These are phyloP conservation scores for Strongylocentrotus purpuratus DNA, from an alignment of 35 echinoderm and acorn worm genomes.

Conservation along the genomic window DNA sequence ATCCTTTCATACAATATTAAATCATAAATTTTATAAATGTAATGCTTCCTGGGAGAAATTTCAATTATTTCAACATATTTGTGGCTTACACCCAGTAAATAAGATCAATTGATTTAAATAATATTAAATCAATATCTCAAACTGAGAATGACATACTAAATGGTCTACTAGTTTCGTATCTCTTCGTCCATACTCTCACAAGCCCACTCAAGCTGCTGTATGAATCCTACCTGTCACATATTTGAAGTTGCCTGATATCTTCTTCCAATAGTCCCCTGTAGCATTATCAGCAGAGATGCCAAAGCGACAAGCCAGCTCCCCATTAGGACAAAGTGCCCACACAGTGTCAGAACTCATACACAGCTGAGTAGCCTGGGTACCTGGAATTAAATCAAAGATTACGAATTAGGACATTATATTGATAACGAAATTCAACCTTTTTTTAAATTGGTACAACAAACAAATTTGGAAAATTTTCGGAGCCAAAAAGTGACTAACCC, in stretches of 20 bases:
- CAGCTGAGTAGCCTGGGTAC: slow-evolving; percentile 79
- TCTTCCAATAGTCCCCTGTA: slow-evolving; percentile 98
- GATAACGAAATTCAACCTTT: too few relatives aligned
- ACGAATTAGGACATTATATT: too few relatives aligned
- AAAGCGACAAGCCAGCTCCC: slow-evolving; percentile 89
- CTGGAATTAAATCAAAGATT: slow-evolving; percentile 18
- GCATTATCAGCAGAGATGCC: slow-evolving; percentile 82
- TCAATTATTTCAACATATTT: too few relatives aligned
- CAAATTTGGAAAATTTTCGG: too few relatives aligned
- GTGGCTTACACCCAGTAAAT: too few relatives aligned
- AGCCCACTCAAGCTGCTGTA: background rate
- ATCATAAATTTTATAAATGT: too few relatives aligned
- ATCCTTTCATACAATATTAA: background rate
- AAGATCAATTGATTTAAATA: too few relatives aligned
- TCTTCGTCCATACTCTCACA: background rate
- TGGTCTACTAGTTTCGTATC: too few relatives aligned
- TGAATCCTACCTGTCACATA: slow-evolving; percentile 76
- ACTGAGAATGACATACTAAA: background rate
- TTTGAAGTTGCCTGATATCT: slow-evolving; percentile 90
- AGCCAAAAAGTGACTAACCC: too few relatives aligned
- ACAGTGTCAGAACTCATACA: slow-evolving; percentile 90
- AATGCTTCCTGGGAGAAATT: too few relatives aligned
- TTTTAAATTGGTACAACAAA: too few relatives aligned
- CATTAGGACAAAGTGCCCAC: slow-evolving; percentile 94
- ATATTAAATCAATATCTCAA: background rate